Evolutionary conservation across 2,113 vertebrate species (phyloP).

Genomic region (Thinocorus orbignyianus): DNA sequence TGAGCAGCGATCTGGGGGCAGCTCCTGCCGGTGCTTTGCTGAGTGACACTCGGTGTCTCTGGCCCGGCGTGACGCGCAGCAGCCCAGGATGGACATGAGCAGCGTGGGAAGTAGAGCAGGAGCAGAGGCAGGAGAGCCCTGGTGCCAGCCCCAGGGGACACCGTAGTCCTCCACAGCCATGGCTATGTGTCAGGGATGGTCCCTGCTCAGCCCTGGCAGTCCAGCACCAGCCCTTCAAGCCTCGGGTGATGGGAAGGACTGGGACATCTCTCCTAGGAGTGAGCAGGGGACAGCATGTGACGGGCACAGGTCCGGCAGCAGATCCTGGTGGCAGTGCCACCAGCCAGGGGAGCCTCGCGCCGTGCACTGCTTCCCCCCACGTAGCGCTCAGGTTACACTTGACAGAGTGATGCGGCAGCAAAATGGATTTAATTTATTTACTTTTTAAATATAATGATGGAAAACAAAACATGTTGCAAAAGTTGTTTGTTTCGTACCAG

Average conservation of each 20-base stretch:
- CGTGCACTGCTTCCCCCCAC: background rate
- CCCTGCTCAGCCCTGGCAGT: background rate
- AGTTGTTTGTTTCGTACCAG: conserved; percentile 55
- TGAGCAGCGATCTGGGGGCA: background rate
- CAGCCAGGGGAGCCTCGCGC: background rate
- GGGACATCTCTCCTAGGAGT: background rate
- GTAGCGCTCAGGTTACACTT: conserved; percentile 15
- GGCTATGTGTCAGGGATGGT: rapidly evolving
- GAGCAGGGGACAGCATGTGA: rapidly evolving
- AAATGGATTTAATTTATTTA: conserved; percentile 34
- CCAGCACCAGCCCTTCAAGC: background rate
- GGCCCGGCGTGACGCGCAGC: rapidly evolving
- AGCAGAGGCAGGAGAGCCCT: background rate
- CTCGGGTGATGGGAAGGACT: rapidly evolving
- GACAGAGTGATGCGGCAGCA: background rate
- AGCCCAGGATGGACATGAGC: rapidly evolving
- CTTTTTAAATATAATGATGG: conserved; percentile 24
- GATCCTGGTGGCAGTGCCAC: background rate
- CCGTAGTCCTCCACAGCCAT: background rate
- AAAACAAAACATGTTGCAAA: conserved; percentile 64
- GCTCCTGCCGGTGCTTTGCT: background rate
- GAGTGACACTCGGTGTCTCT: rapidly evolving
- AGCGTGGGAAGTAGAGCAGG: background rate
- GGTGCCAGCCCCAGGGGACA: background rate
- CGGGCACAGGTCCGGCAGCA: background rate